These are phyloP conservation scores for Mus pahari DNA, from an alignment of 2,113 vertebrate genomes.

Conservation along the genomic window DNA sequence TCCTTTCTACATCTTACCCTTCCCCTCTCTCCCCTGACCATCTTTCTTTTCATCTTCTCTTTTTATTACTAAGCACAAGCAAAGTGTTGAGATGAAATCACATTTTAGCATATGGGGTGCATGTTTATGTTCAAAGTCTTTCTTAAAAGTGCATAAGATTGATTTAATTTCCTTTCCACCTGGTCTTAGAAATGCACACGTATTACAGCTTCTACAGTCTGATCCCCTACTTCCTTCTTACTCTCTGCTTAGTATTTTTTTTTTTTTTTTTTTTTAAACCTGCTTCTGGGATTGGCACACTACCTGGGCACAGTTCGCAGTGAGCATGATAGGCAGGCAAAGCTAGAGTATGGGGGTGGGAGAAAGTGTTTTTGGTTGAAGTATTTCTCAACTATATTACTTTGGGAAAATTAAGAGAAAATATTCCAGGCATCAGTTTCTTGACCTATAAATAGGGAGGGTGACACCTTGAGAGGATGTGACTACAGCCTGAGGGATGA, in stretches of 20 bases:
- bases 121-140: not conserved
- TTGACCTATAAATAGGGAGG: not conserved
- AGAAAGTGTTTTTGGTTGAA: not conserved
- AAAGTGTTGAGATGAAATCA: constrained; percentile 10
- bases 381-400: not conserved
- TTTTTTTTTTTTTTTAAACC: not conserved
- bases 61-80: not conserved
- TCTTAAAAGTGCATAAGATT: not conserved
- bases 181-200: not conserved
- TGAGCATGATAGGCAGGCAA: not conserved
- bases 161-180: constrained; percentile 19
- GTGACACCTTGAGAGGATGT: not conserved
- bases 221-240: not conserved
- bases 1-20: not conserved
- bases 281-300: not conserved
- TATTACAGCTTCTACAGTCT: not conserved
- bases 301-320: not conserved
- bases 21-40: not conserved
- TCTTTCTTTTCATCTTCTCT: not conserved
- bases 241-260: too few species aligned
- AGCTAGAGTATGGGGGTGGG: not conserved
- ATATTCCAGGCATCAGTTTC: not conserved
- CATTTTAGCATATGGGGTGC: not conserved
- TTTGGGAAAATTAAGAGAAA: not conserved
- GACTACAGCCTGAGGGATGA: not conserved